Base-by-base conservation (phyloP, 2,797 vertebrate genomes). In the Poecile montanus region DNA sequence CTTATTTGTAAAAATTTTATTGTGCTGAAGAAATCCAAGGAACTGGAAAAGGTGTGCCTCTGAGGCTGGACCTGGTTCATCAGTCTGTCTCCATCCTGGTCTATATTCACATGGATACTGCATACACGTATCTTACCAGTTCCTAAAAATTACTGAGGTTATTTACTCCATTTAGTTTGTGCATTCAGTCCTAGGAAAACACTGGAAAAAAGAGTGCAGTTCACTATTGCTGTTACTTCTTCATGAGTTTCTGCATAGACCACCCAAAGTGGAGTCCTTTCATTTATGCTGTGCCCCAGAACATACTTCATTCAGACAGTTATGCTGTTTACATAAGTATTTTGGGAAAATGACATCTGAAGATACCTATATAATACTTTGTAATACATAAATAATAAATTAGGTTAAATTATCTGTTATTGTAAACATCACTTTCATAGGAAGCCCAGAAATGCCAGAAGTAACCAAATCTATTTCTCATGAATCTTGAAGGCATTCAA, bases 391-490 rank as follows among this genome's bases (percentile, higher is more conserved):
- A 81, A 62, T 63, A 36, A 74, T 42, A 63, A 61, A 57, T 18
- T 44, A n/a, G 20, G 11, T 66, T 44, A 74, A 54, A 51, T 26
- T 2, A 40, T 42, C 48, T 71, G 32, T 57, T 71, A 16, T 17
- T 87, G 47, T 87, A 13, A 56, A 30, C 4, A 1, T 70, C 76
- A 62, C 36, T 76, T 78, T 58, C 42, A 40, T 34, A n/a, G 34
- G 42, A 91, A 89, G 21, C 23, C 60, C 34, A 65, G 54, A 92
- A 91, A 85, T 53, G 21, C 56, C 53, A 71, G 34, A 92, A 85
- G 40, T 72, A 80, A 81, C 32, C 11, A 67, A 77, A 85, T 23
- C 8, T 16, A 27, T 57, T 89, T 76, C 53, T 80, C 14, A 23
- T 26, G 1, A 89, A 50, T 61, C 40, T 62, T 82, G n/a, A 92